Evolutionary conservation across 2,888 invertebrate species (phyloP), one percentile per base, ranked within the genome.

Genomic region (Melieria picta): DNA sequence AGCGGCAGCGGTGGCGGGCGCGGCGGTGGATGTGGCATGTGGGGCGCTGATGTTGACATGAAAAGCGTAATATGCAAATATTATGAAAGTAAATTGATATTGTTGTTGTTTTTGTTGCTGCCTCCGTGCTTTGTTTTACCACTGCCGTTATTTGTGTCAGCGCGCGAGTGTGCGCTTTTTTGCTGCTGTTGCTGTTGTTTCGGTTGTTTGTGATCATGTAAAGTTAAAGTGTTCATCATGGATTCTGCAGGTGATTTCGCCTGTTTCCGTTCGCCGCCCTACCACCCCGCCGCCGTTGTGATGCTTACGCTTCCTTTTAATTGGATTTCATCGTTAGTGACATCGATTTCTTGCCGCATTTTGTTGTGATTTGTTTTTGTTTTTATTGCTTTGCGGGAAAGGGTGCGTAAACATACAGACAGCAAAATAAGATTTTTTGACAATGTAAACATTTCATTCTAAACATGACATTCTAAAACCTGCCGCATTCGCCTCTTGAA

Each of bases 41-140:
- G 11, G 65, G 56, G 56, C 13, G 56, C 30, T 65, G 61, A 52
- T 30, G 50, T 56, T 11, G 50, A n/a, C 65, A 61, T 60, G 56
- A n/a, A 65, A 55, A 47, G 55, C 71, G 46, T 55, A 55, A 16
- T 61, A 65, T 71, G 65, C 66, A 71, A 71, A 71, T 71, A 71
- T 71, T 48, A 69, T 50, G 47, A 56, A 48, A 30, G 61, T 46
- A 65, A 65, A 71, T 71, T 71, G 71, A 71, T 71, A 66, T 62
- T 50, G 62, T 60, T 71, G 16, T 65, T 30, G 46, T 66, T 60
- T 13, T 50, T 52, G 43, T 60, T 52, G 52, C 1, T 30, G 30
- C 2, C 30, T 30, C 30, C 30, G 30, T 52, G 6, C 13, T 52
- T 52, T 52, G 52, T 9, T 52, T 5, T 52, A 7, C 11, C 13